Evolutionary conservation across 2,113 vertebrate species (phyloP).

Genomic region (Saimiri boliviensis): DNA sequence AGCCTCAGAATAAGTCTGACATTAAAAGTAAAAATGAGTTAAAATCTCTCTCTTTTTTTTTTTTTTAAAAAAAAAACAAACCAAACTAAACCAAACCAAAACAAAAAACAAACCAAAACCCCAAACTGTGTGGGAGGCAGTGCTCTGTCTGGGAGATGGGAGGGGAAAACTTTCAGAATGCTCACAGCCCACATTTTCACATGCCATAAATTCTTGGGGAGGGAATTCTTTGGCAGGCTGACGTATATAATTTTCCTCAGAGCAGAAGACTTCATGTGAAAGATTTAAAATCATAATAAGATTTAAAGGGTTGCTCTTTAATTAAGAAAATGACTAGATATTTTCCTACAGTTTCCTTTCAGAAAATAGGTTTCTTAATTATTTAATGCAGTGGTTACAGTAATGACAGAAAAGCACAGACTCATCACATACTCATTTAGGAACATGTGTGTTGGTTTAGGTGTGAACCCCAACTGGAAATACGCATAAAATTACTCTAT

Average conservation of each 20-base stretch:
- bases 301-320: conserved; percentile 34
- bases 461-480: not conserved
- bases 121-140: conserved; percentile 59
- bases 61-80: not conserved
- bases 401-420: not conserved
- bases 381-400: not conserved
- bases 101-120: not conserved
- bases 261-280: not conserved
- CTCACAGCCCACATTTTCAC: conserved; percentile 51
- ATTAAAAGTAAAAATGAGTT: conserved; percentile 75
- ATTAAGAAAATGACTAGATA: not conserved
- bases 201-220: not conserved
- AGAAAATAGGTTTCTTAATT: not conserved
- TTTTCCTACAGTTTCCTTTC: not conserved
- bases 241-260: not conserved
- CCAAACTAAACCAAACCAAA: not conserved
- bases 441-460: not conserved
- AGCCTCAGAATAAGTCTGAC: conserved; percentile 68
- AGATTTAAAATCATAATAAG: conserved; percentile 20
- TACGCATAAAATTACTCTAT: not conserved
- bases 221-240: not conserved
- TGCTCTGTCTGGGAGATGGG: conserved; percentile 40
- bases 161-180: conserved; percentile 36
- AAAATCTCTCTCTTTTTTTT: conserved; percentile 35
- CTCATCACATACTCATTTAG: not conserved